Percentiles rank a stretch among this genome's conserved stretches.
Conservation (phyloP, 1,140 invertebrate species). For the Hycleus cichorii region DNA sequence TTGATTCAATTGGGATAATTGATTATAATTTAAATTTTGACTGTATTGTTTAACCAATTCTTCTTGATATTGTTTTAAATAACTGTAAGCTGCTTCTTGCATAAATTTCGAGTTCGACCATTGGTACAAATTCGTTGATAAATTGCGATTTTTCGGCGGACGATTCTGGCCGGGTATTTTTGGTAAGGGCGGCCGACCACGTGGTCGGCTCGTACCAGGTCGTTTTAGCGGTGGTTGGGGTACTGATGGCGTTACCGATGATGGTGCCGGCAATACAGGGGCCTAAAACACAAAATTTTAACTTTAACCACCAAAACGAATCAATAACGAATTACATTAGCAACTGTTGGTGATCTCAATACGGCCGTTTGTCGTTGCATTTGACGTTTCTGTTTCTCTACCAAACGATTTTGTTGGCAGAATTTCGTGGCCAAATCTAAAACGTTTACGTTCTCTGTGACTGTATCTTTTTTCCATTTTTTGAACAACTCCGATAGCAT, state of each 20-base stretch:
- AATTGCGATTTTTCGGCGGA: slow-evolving; percentile 22
- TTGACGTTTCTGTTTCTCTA: slow-evolving; percentile 27
- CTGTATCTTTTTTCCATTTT: slow-evolving; percentile 43
- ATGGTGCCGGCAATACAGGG: slow-evolving; percentile 29
- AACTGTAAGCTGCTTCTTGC: slow-evolving; percentile 24
- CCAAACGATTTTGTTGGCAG: slow-evolving; percentile 37
- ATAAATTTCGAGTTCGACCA: slow-evolving; percentile 23
- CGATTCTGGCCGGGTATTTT: slow-evolving; percentile 29
- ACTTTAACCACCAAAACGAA: no score
- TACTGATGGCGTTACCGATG: slow-evolving; percentile 13
- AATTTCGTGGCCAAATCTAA: slow-evolving; percentile 42
- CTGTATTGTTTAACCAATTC: slow-evolving; percentile 38
- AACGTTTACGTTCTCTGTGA: slow-evolving; percentile 38
- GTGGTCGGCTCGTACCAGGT: slow-evolving; percentile 30
- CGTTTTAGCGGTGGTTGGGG: slow-evolving; percentile 24
- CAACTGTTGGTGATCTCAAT: background rate
- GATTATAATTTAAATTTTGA: slow-evolving; percentile 27
- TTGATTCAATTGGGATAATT: slow-evolving; percentile 27
- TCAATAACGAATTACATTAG: background rate
- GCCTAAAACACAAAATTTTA: slow-evolving; percentile 15
- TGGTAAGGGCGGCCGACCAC: slow-evolving; percentile 36
- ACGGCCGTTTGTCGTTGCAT: slow-evolving; percentile 8
- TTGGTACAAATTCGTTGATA: slow-evolving; percentile 17
- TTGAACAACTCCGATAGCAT: slow-evolving; percentile 57
- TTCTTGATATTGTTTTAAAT: slow-evolving; percentile 37